Conservation (phyloP, 2,797 vertebrate species). For the Sebastes steindachneri region DNA sequence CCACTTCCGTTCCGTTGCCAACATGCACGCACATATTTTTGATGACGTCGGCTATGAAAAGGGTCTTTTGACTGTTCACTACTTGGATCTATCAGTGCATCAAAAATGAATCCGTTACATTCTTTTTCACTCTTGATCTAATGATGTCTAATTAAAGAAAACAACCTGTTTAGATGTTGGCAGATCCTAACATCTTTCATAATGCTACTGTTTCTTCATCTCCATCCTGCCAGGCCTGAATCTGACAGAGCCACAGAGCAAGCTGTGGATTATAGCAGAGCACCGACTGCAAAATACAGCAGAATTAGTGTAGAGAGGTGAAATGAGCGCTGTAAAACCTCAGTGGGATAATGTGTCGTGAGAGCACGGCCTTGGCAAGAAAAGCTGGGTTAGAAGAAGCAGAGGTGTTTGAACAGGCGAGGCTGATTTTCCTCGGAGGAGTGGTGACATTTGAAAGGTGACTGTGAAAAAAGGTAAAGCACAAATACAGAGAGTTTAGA, state of each 20-base stretch:
- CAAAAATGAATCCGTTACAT: fast-evolving
- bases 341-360: slow-evolving; percentile 6
- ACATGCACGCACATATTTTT: neutral
- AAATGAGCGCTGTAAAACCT: slow-evolving; percentile 15
- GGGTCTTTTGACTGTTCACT: neutral
- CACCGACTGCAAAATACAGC: neutral
- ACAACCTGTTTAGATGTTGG: neutral
- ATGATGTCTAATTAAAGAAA: neutral
- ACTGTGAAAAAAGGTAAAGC: neutral
- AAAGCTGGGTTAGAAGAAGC: neutral
- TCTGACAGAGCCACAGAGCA: neutral
- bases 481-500: slow-evolving; percentile 10
- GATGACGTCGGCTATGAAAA: neutral
- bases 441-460: slow-evolving; percentile 46
- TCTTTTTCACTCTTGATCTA: neutral
- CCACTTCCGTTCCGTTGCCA: neutral
- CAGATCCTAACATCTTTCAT: neutral
- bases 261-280: neutral
- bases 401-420: neutral
- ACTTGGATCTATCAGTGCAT: neutral
- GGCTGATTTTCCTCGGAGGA: slow-evolving; percentile 10
- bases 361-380: neutral
- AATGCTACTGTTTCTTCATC: neutral
- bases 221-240: neutral
- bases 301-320: slow-evolving; percentile 16